phyloP scores from a whole-genome alignment of 1,140 invertebrate species.

The Glossosoma conforme region DNA sequence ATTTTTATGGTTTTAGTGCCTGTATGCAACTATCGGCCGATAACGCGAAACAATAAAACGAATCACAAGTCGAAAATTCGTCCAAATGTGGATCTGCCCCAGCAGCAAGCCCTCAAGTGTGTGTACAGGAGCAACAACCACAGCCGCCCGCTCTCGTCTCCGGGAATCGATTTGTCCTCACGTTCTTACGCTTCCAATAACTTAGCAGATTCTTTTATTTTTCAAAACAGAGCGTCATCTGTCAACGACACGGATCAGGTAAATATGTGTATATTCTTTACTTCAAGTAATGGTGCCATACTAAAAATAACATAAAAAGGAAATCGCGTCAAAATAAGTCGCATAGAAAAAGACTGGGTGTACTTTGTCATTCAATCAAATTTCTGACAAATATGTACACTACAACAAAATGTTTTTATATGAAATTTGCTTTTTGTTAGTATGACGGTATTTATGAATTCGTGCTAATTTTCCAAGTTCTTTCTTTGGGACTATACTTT shows the following conservation, averaged over 20 bases:
- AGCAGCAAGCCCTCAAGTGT: constrained; percentile 1
- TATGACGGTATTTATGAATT: too few relatives aligned
- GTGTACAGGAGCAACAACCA: background rate
- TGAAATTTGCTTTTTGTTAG: too few relatives aligned
- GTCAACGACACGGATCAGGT: constrained; percentile 15
- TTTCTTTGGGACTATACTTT: too few relatives aligned
- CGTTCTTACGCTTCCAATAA: constrained; percentile 6
- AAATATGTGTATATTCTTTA: too few relatives aligned
- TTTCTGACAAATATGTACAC: too few relatives aligned
- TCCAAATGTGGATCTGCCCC: background rate
- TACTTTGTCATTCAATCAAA: too few relatives aligned
- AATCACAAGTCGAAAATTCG: constrained; percentile 12
- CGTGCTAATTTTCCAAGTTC: too few relatives aligned
- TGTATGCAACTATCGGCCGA: constrained; percentile 10
- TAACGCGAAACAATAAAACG: constrained; percentile 11
- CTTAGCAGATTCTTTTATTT: constrained; percentile 1
- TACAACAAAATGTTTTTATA: too few relatives aligned
- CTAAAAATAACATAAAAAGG: too few relatives aligned
- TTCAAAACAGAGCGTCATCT: background rate
- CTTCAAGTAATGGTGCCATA: too few relatives aligned
- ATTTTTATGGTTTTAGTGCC: constrained; percentile 3
- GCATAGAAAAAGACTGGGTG: too few relatives aligned
- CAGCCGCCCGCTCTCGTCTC: constrained; percentile 10
- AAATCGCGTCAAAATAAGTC: too few relatives aligned
- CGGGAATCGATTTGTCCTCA: constrained; percentile 1